These are phyloP conservation scores for Macrocentrus cingulum DNA, from an alignment of 1,140 invertebrate genomes.

Conservation along the genomic window DNA sequence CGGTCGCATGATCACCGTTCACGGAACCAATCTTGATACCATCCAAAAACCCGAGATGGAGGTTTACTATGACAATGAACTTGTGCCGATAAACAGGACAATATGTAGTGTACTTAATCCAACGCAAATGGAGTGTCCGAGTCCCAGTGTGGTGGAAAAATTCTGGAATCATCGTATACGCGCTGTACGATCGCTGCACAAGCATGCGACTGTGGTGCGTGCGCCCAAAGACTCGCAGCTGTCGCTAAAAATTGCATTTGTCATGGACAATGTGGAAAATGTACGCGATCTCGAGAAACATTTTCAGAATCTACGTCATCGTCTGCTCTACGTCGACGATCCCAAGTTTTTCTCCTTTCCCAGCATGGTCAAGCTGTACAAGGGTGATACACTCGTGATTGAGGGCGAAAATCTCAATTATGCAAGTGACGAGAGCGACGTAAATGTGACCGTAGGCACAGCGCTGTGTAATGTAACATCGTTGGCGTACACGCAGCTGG, in stretches of 20 bases:
- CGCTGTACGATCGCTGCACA: slow-evolving; percentile 36
- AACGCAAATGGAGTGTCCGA: slow-evolving; percentile 93
- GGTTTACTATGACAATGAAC: slow-evolving; percentile 73
- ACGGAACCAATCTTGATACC: slow-evolving; percentile 87
- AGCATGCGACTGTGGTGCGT: slow-evolving; percentile 29
- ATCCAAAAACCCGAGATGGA: slow-evolving; percentile 90
- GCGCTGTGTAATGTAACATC: slow-evolving; percentile 90
- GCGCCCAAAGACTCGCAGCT: slow-evolving; percentile 63
- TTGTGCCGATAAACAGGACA: slow-evolving; percentile 74
- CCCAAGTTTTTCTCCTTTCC: slow-evolving; percentile 88
- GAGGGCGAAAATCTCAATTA: slow-evolving; percentile 90
- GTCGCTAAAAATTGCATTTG: slow-evolving; percentile 79
- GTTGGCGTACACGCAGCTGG: slow-evolving; percentile 81
- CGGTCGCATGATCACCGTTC: slow-evolving; percentile 89
- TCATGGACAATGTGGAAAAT: slow-evolving; percentile 92
- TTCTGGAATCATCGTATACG: slow-evolving; percentile 36
- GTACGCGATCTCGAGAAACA: slow-evolving; percentile 87
- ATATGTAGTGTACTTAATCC: slow-evolving; percentile 83
- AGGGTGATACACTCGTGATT: slow-evolving; percentile 93
- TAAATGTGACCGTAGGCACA: slow-evolving; percentile 89
- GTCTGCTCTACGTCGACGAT: slow-evolving; percentile 88
- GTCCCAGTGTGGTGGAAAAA: slow-evolving; percentile 68
- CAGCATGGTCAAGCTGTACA: slow-evolving; percentile 83
- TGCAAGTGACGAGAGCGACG: slow-evolving; percentile 89
- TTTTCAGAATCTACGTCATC: slow-evolving; percentile 75